Conservation (phyloP, 2,113 vertebrate genomes). For the Smithornis capensis region DNA sequence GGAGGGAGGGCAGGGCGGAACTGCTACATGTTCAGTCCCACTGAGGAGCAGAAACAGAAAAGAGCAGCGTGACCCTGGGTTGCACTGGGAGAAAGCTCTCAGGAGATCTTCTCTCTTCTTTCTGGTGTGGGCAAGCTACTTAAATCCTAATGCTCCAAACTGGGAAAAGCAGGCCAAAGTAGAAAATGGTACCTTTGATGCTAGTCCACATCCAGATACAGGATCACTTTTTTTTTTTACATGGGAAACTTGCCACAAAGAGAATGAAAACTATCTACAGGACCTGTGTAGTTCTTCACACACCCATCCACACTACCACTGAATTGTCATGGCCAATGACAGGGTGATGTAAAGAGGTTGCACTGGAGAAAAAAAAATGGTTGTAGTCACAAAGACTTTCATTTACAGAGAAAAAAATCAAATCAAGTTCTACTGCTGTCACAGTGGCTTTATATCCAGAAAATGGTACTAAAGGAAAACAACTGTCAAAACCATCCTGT, state of each 20-base stretch:
- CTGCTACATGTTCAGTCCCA: rapidly evolving
- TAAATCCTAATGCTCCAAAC: neutral
- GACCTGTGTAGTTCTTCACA: neutral
- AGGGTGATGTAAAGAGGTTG: neutral
- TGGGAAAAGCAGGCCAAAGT: neutral
- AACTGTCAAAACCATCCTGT: neutral
- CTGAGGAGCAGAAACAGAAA: rapidly evolving
- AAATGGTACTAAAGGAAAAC: neutral
- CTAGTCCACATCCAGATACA: rapidly evolving
- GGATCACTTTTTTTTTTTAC: neutral
- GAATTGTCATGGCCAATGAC: neutral
- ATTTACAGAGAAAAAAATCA: neutral
- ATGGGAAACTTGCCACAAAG: rapidly evolving
- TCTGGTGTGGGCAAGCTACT: neutral
- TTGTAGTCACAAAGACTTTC: neutral
- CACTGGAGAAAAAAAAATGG: neutral
- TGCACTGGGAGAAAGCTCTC: neutral
- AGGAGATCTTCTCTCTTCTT: neutral
- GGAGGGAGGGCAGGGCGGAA: neutral
- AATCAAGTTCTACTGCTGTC: neutral
- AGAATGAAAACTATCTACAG: neutral
- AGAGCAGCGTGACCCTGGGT: rapidly evolving
- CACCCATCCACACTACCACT: neutral
- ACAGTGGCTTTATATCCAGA: neutral
- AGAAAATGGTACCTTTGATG: neutral